Conservation (phyloP, 2,797 vertebrate genomes). For the Gallinago solitaria region DNA sequence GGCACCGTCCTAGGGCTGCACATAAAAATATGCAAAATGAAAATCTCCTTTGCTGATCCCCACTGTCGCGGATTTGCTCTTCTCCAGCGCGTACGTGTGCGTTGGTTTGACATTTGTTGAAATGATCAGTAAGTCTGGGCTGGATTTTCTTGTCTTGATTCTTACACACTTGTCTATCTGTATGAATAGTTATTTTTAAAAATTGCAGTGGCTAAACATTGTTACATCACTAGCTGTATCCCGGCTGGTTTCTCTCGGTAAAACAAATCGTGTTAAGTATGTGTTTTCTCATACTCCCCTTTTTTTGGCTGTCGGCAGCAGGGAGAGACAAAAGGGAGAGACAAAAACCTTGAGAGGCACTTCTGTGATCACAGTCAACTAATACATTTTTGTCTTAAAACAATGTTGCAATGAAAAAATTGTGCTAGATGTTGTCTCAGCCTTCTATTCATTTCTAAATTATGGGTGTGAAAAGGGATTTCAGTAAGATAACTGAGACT, state of each 20-base stretch:
- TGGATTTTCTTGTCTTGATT: not conserved
- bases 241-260: not conserved
- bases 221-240: not conserved
- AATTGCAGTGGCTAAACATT: not conserved
- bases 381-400: not conserved
- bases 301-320: not conserved
- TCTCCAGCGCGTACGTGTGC: not conserved
- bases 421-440: not conserved
- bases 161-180: not conserved
- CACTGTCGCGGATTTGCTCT: not conserved
- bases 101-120: not conserved
- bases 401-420: not conserved
- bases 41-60: not conserved
- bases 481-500: not conserved
- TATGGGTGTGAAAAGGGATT: not conserved
- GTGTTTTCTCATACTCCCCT: not conserved
- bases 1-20: not conserved
- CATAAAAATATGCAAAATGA: not conserved
- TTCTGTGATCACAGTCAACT: not conserved
- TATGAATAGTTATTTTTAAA: not conserved
- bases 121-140: not conserved
- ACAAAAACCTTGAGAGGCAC: not conserved
- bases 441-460: not conserved
- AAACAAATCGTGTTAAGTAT: not conserved
- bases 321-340: not conserved